Evolutionary conservation across 2,113 vertebrate genomes (phyloP).

Genomic region (Tetrax tetrax): DNA sequence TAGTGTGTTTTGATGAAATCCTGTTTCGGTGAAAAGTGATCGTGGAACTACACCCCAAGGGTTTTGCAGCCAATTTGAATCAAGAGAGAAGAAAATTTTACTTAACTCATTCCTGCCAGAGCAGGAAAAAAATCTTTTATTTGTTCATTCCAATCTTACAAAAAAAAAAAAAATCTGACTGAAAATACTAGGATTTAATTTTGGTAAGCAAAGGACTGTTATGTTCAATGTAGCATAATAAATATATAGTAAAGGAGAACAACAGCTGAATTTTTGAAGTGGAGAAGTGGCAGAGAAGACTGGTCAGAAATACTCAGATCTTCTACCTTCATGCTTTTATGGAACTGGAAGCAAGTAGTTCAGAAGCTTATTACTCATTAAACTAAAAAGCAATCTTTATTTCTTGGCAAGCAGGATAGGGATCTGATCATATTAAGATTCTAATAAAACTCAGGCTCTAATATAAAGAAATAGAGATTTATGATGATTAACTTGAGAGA

Average conservation of each 20-base stretch:
- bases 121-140: neutral
- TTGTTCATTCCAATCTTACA: neutral
- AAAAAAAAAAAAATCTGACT: neutral
- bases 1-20: neutral
- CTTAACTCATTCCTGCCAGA: neutral
- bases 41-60: neutral
- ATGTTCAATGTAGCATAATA: neutral
- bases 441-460: neutral
- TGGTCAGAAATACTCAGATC: neutral
- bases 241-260: neutral
- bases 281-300: neutral
- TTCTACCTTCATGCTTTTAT: neutral
- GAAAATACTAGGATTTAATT: neutral
- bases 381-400: neutral
- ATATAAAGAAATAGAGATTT: neutral
- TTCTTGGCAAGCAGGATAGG: constrained; percentile 4
- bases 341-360: neutral
- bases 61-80: neutral
- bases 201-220: neutral
- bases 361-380: neutral
- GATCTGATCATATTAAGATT: neutral
- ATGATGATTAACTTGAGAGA: neutral
- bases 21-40: neutral
- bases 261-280: neutral
- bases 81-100: neutral